Conservation (phyloP, 2,888 invertebrate species). For the Chloromyia formosa region DNA sequence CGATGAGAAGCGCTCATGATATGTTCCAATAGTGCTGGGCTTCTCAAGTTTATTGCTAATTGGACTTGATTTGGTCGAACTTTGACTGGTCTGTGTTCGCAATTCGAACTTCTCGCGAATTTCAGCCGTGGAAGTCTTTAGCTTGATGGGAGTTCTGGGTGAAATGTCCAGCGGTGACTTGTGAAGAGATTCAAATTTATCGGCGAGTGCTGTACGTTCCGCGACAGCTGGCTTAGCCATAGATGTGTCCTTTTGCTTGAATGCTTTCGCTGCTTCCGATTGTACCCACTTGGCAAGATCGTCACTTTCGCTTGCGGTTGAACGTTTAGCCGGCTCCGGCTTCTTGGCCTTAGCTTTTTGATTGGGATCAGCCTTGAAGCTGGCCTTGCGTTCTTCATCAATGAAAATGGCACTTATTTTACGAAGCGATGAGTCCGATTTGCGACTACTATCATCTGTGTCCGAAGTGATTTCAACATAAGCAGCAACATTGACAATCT, state of each 20-base stretch:
- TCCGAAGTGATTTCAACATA: constrained; percentile 64
- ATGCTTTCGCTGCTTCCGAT: constrained; percentile 57
- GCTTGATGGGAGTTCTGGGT: constrained; percentile 42
- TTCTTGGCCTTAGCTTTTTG: constrained; percentile 56
- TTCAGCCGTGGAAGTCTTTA: constrained; percentile 58
- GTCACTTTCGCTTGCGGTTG: constrained; percentile 49
- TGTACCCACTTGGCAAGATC: constrained; percentile 59
- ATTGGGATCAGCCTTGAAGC: constrained; percentile 61
- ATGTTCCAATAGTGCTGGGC: constrained; percentile 43
- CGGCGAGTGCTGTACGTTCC: constrained; percentile 35
- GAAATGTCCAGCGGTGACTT: background rate
- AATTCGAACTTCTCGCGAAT: constrained; percentile 63
- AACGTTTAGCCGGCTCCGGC: constrained; percentile 50
- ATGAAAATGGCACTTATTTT: constrained; percentile 64
- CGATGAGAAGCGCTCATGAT: constrained; percentile 63
- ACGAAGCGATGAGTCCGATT: constrained; percentile 61
- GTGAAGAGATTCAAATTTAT: constrained; percentile 30
- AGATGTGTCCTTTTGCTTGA: constrained; percentile 46
- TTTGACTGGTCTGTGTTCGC: constrained; percentile 52
- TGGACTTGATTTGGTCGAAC: constrained; percentile 47
- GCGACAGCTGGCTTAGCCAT: constrained; percentile 6
- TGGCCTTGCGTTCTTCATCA: constrained; percentile 63
- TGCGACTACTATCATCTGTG: constrained; percentile 63
- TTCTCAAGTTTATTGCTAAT: constrained; percentile 45
- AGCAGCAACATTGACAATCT: constrained; percentile 63